Evolutionary conservation across 2,797 vertebrate genomes (phyloP).

Genomic region (Atherinosoma microstoma): DNA sequence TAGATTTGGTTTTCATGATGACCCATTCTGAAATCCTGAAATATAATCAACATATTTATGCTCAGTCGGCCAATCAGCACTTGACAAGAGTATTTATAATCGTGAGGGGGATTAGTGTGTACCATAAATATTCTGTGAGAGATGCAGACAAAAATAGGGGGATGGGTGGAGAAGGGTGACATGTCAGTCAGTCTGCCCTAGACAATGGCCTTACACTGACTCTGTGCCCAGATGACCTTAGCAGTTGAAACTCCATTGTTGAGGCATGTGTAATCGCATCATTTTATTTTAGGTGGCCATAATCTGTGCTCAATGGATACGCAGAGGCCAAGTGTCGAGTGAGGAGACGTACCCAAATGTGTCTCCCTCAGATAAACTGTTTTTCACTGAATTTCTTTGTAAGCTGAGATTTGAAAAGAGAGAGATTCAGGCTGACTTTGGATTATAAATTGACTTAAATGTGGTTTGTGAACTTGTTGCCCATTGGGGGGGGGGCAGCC

Average conservation of each 20-base stretch:
- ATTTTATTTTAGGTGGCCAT: slow-evolving; percentile 63
- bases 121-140: slow-evolving; percentile 50
- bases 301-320: slow-evolving; percentile 51
- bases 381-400: slow-evolving; percentile 33
- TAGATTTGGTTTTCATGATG: slow-evolving; percentile 34
- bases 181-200: slow-evolving; percentile 47
- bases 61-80: slow-evolving; percentile 42
- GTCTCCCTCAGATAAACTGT: slow-evolving; percentile 62
- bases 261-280: slow-evolving; percentile 64
- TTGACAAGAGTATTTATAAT: slow-evolving; percentile 45
- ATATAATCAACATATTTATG: slow-evolving; percentile 44
- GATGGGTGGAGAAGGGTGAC: slow-evolving; percentile 60
- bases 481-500: background rate
- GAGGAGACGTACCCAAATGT: slow-evolving; percentile 51
- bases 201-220: slow-evolving; percentile 63
- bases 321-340: slow-evolving; percentile 50
- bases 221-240: slow-evolving; percentile 68
- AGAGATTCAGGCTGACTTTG: slow-evolving; percentile 11
- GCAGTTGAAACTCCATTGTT: slow-evolving; percentile 69
- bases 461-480: slow-evolving; percentile 27
- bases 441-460: slow-evolving; percentile 36
- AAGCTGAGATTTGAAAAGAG: slow-evolving; percentile 13
- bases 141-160: slow-evolving; percentile 62
- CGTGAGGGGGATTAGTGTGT: slow-evolving; percentile 40
- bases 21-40: slow-evolving; percentile 47